Evolutionary conservation across 2,888 invertebrate genomes (phyloP).

Genomic region (Melipona bicolor): DNA sequence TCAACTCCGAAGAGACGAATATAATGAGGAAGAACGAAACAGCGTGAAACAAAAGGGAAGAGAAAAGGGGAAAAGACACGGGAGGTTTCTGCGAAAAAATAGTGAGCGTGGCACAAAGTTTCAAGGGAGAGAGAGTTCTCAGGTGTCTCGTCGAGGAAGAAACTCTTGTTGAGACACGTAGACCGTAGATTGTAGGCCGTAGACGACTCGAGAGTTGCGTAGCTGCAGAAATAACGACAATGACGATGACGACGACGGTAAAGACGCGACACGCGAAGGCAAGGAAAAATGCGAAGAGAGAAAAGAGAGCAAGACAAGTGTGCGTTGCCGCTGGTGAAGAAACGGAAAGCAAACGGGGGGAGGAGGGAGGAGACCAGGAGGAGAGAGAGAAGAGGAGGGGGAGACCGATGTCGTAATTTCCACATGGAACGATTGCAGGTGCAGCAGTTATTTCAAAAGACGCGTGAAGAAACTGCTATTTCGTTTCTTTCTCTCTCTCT

Average conservation of each 20-base stretch:
- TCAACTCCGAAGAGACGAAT: background rate
- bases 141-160: constrained; percentile 42
- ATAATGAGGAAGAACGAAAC: background rate
- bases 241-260: constrained; percentile 27
- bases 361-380: background rate
- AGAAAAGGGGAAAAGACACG: background rate
- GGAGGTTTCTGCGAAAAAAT: constrained; percentile 39
- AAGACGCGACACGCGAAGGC: background rate
- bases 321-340: background rate
- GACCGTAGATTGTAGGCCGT: background rate
- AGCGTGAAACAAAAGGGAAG: constrained; percentile 4
- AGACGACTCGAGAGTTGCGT: constrained; percentile 35
- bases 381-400: constrained; percentile 5
- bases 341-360: background rate
- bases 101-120: constrained; percentile 22
- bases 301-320: background rate
- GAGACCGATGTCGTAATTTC: constrained; percentile 63
- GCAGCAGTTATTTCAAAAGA: constrained; percentile 56
- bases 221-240: constrained; percentile 1
- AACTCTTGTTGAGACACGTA: constrained; percentile 33
- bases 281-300: constrained; percentile 28
- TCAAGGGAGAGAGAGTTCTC: constrained; percentile 55
- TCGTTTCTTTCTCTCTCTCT: background rate
- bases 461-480: constrained; percentile 45
- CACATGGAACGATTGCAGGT: constrained; percentile 49